Base-by-base conservation (phyloP, 2,113 vertebrate genomes). In the Pteropus alecto region DNA sequence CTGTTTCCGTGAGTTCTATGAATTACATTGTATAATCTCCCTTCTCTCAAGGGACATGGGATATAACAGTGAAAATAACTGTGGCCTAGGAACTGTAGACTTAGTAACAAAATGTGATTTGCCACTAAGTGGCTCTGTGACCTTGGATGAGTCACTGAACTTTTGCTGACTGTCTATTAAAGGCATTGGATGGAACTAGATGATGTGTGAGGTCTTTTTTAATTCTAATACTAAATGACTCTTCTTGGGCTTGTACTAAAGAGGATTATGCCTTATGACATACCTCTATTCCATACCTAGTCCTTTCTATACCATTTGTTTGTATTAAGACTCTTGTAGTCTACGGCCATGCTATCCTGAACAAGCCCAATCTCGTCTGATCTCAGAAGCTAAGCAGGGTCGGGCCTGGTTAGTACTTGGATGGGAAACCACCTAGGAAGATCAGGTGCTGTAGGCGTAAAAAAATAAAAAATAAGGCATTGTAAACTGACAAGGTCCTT, bases 1-100 rank as follows among this genome's bases (percentile, higher is more conserved):
- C 60, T 89, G 4, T 97, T 97, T 94, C 77, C 86, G 3, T 51
- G 73, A 94, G 48, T 97, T 88, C 71, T 43, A 1, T 77, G 90
- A 92, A 90, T 97, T 87, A 81, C 33, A 65, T 35, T 63, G n/a
- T 90, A 28, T 94, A 86, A 95, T 95, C 84, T 86, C 54, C 58
- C 24, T 83, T 43, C 33, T 92, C 74, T 95, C 76, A 61, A 83
- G 87, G 79, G 79, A 92, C 24, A 60, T 35, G 38, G 7, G 7
- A 7, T 74, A 35, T 93, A 73, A 93, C 48, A 51, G 10, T 63
- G 33, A 84, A 73, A 58, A 92, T 24, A 83, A 46, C 10, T 48
- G 6, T 83, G 63, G 8, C 61, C 95, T 74, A 78, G 77, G 95
- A 88, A 60, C 54, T 77, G 10, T 28, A 93, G 67, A 78, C 19